phyloP scores from a whole-genome alignment of 2,888 invertebrate species.

The Scaeva pyrastri region DNA sequence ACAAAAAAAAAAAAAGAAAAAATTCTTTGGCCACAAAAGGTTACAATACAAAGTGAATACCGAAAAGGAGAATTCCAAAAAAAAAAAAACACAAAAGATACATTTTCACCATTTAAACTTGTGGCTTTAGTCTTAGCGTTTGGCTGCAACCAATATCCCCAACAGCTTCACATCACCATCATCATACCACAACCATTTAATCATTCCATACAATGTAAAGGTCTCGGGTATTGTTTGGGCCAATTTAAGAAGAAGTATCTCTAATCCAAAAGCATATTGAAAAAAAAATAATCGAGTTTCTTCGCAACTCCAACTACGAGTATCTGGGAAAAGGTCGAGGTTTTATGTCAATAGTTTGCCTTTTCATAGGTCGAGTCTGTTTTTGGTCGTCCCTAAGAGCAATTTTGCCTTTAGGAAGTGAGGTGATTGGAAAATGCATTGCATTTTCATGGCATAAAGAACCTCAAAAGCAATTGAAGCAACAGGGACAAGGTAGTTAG shows the following conservation, averaged over 20 bases:
- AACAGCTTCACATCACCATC: constrained; percentile 38
- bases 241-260: constrained; percentile 9
- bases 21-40: constrained; percentile 53
- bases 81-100: constrained; percentile 59
- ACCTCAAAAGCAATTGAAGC: constrained; percentile 54
- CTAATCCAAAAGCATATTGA: constrained; percentile 31
- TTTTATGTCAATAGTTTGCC: constrained; percentile 72
- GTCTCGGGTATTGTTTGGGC: not conserved
- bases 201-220: constrained; percentile 54
- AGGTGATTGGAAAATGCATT: constrained; percentile 52
- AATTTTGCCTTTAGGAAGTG: constrained; percentile 30
- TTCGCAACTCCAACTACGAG: constrained; percentile 6
- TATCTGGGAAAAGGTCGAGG: constrained; percentile 71
- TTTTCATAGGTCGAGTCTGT: constrained; percentile 37
- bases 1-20: constrained; percentile 12
- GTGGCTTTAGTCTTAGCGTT: constrained; percentile 6
- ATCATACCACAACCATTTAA: constrained; percentile 55
- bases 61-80: constrained; percentile 32
- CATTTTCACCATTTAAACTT: constrained; percentile 53
- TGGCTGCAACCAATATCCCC: constrained; percentile 35
- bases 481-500: constrained; percentile 49
- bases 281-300: constrained; percentile 24
- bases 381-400: constrained; percentile 12
- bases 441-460: constrained; percentile 48
- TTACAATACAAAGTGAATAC: constrained; percentile 15